phyloP scores from a whole-genome alignment of 2,113 vertebrate genomes.

The Nesogale talazaci region DNA sequence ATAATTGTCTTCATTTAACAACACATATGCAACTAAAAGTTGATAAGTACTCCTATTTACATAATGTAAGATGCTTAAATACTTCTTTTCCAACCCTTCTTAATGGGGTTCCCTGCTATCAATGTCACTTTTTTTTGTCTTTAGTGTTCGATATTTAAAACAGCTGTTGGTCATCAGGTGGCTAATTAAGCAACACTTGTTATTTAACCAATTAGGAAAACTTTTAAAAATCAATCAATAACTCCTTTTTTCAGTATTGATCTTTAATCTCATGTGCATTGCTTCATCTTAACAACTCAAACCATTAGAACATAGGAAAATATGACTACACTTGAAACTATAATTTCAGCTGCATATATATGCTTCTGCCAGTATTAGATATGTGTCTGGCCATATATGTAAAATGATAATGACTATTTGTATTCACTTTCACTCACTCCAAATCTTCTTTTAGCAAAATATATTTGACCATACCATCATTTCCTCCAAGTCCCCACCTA shows the following conservation, averaged over 20 bases:
- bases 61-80: not conserved
- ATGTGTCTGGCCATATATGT: not conserved
- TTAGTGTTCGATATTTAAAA: not conserved
- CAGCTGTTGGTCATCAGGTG: not conserved
- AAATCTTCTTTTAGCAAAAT: constrained; percentile 29
- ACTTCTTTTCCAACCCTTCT: not conserved
- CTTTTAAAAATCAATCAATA: not conserved
- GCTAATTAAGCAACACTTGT: not conserved
- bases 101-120: not conserved
- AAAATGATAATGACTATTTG: not conserved
- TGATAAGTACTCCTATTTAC: too few species aligned
- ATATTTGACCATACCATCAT: not conserved
- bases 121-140: not conserved
- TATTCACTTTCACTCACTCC: not conserved
- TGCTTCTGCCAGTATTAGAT: not conserved
- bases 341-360: not conserved
- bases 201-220: not conserved
- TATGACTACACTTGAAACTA: not conserved
- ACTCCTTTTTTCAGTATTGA: not conserved
- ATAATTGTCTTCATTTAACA: not conserved
- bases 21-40: not conserved
- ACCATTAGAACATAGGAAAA: too few species aligned
- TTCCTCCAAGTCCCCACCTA: not conserved
- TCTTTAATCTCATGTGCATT: not conserved
- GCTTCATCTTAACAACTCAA: not conserved